Percentiles rank a stretch among this genome's conserved stretches.
phyloP scores from a whole-genome alignment of 37 sponge, comb jelly and placozoan genomes.

The Agelas oroides region DNA sequence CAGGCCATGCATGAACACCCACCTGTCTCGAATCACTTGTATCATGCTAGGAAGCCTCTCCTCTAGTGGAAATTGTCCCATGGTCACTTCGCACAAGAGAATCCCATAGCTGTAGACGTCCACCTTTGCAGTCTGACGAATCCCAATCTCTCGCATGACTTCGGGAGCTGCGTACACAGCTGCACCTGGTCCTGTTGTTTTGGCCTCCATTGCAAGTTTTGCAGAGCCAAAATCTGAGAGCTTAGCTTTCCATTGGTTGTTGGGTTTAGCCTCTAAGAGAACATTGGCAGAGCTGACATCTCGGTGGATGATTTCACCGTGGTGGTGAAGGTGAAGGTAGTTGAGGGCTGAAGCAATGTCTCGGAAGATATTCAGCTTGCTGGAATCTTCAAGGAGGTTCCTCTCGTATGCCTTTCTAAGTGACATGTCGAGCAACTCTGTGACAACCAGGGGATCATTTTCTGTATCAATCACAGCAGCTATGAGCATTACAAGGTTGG shows the following conservation, averaged over 20 bases:
- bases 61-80: slow-evolving; percentile 16
- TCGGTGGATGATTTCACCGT: slow-evolving; percentile 71
- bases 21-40: too few relatives aligned
- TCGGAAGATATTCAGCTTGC: slow-evolving; percentile 11
- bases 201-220: slow-evolving; percentile 44
- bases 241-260: slow-evolving; percentile 63
- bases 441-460: slow-evolving; percentile 59
- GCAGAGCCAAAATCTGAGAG: slow-evolving; percentile 83
- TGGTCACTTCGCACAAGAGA: slow-evolving; percentile 47
- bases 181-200: slow-evolving; percentile 58
- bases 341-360: slow-evolving; percentile 71
- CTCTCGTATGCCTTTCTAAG: slow-evolving; percentile 54
- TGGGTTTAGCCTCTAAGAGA: slow-evolving; percentile 29
- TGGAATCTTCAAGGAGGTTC: not conserved
- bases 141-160: not conserved
- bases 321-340: slow-evolving; percentile 65
- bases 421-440: slow-evolving; percentile 73
- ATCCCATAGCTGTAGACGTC: slow-evolving; percentile 78
- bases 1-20: too few relatives aligned
- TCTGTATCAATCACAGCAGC: slow-evolving; percentile 50
- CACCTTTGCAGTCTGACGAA: slow-evolving; percentile 57
- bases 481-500: slow-evolving; percentile 74
- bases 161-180: slow-evolving; percentile 75
- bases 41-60: too few relatives aligned
- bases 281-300: slow-evolving; percentile 84